Percentiles rank a stretch among this genome's conserved stretches.
phyloP scores from a whole-genome alignment of 2,113 vertebrate genomes.

The Thalassoma bifasciatum region DNA sequence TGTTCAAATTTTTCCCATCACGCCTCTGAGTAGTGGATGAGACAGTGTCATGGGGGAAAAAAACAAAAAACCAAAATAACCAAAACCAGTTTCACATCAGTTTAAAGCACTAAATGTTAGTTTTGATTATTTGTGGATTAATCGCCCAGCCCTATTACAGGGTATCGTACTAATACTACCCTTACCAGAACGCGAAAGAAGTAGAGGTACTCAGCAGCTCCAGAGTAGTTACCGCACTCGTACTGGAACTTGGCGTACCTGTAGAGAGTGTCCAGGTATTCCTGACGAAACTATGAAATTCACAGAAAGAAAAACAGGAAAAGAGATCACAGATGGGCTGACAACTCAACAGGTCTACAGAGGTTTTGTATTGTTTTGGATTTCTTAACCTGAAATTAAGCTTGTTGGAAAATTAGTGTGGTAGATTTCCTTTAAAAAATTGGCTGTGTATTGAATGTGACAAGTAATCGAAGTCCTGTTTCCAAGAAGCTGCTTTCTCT shows the following conservation, averaged over 20 bases:
- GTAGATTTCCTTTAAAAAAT: neutral
- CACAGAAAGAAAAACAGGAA: conserved; percentile 1
- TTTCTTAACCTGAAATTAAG: neutral
- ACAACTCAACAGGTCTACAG: neutral
- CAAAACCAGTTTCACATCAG: too few relatives aligned
- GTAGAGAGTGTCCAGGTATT: conserved; percentile 97
- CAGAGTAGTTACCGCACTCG: conserved; percentile 98
- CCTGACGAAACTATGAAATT: conserved; percentile 91
- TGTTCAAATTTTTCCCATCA: too few relatives aligned
- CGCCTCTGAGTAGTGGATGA: too few relatives aligned
- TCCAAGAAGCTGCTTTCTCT: neutral
- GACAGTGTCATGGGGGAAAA: too few relatives aligned
- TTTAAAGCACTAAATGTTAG: too few relatives aligned
- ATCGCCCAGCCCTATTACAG: too few relatives aligned
- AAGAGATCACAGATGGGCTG: neutral
- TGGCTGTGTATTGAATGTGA: too few relatives aligned
- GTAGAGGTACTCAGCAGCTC: conserved; percentile 97
- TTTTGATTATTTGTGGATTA: too few relatives aligned
- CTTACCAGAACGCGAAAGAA: conserved; percentile 98
- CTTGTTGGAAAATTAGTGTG: neutral
- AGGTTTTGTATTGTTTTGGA: neutral
- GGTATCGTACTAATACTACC: neutral
- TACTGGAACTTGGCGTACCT: conserved; percentile 98
- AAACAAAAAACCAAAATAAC: too few relatives aligned
- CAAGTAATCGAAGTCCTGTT: neutral